Conservation (phyloP, 92 coral and sea anemone genomes). For the Isaurus tuberculatus region DNA sequence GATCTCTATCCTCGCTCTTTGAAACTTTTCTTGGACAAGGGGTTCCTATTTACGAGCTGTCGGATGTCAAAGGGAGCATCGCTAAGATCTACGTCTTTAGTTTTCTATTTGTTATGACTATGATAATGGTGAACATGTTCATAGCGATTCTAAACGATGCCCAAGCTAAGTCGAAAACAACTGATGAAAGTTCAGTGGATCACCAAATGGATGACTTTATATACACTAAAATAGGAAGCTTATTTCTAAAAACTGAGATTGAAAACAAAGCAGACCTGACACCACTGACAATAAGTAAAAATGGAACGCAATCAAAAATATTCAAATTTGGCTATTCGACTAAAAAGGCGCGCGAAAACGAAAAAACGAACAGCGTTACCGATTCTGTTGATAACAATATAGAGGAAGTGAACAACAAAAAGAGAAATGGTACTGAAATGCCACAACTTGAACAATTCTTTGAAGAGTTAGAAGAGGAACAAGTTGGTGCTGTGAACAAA, state of each 20-base stretch:
- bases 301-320: neutral
- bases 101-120: constrained; percentile 21
- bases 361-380: neutral
- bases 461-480: neutral
- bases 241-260: neutral
- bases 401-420: too few species aligned
- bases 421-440: neutral
- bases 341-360: neutral
- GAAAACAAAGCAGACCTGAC: neutral
- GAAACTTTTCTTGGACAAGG: constrained; percentile 24
- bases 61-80: neutral
- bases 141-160: constrained; percentile 27
- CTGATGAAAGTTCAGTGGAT: neutral
- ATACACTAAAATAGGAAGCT: neutral
- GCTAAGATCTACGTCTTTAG: constrained; percentile 5
- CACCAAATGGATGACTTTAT: constrained; percentile 14
- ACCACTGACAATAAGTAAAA: neutral
- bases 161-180: neutral
- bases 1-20: constrained; percentile 15
- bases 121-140: constrained; percentile 29
- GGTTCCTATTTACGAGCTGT: constrained; percentile 14
- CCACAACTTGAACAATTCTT: constrained; percentile 1
- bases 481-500: neutral
- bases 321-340: constrained; percentile 8
- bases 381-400: neutral